Evolutionary conservation across 2,888 invertebrate species (phyloP).

Genomic region (Electrophaes corylata): DNA sequence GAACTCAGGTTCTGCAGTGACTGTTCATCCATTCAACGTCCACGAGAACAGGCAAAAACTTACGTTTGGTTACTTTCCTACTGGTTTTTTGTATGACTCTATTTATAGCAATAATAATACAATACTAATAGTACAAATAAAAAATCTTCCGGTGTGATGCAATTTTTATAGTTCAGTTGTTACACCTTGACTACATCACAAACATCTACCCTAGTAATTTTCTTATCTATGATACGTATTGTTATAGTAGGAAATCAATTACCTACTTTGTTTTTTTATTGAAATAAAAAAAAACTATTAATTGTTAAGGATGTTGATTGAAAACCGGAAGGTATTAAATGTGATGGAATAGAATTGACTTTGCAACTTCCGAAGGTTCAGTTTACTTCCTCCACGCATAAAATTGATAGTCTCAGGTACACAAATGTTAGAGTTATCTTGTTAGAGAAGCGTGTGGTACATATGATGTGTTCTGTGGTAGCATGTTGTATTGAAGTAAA

Average conservation of each 20-base stretch:
- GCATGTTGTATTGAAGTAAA: slow-evolving; percentile 11
- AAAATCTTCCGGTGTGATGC: too few species aligned
- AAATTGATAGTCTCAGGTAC: background rate
- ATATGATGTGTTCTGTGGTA: background rate
- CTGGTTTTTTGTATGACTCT: too few species aligned
- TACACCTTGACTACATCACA: background rate
- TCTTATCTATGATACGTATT: background rate
- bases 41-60: too few species aligned
- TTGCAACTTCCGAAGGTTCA: slow-evolving; percentile 1
- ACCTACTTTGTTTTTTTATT: background rate
- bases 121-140: too few species aligned
- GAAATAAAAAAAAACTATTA: background rate
- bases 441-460: background rate
- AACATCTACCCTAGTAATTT: background rate
- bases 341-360: slow-evolving; percentile 4
- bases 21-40: too few species aligned
- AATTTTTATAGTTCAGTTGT: background rate
- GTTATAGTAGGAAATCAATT: background rate
- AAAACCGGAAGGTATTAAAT: background rate
- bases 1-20: too few species aligned
- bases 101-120: too few species aligned
- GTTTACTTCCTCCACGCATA: background rate
- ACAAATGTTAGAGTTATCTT: background rate
- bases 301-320: background rate
- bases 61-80: too few species aligned